These are phyloP conservation scores for Panthera uncia DNA, from an alignment of 2,113 vertebrate species.

Conservation along the genomic window DNA sequence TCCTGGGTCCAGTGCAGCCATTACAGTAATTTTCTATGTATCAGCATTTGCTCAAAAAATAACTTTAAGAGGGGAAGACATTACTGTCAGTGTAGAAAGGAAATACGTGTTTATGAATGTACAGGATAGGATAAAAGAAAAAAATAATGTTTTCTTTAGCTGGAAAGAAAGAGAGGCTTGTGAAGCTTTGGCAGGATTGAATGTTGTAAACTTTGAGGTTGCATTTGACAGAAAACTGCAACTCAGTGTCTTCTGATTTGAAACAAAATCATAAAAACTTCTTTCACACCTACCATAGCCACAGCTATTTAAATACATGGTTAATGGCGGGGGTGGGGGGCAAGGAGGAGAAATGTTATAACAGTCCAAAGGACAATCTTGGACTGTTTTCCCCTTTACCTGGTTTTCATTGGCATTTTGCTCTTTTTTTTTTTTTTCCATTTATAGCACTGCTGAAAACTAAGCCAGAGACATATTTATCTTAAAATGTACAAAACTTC, in stretches of 20 bases:
- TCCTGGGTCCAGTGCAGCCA: background rate
- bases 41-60: background rate
- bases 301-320: background rate
- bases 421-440: background rate
- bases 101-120: background rate
- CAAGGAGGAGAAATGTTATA: too few species aligned
- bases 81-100: background rate
- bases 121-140: background rate
- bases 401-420: background rate
- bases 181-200: background rate
- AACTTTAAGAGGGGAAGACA: background rate
- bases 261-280: background rate
- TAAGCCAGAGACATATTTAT: background rate
- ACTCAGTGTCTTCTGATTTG: background rate
- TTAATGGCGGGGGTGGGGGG: background rate
- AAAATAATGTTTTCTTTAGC: background rate
- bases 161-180: background rate
- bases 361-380: background rate
- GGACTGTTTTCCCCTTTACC: background rate
- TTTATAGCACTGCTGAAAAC: conserved; percentile 1
- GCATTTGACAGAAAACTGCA: background rate
- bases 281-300: background rate
- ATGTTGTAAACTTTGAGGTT: background rate
- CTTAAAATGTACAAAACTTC: background rate
- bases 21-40: background rate